Percentiles rank a stretch among this genome's conserved stretches.
These are phyloP conservation scores for Branchipolynoe longqiensis DNA, from an alignment of 2,888 invertebrate genomes.

Conservation along the genomic window DNA sequence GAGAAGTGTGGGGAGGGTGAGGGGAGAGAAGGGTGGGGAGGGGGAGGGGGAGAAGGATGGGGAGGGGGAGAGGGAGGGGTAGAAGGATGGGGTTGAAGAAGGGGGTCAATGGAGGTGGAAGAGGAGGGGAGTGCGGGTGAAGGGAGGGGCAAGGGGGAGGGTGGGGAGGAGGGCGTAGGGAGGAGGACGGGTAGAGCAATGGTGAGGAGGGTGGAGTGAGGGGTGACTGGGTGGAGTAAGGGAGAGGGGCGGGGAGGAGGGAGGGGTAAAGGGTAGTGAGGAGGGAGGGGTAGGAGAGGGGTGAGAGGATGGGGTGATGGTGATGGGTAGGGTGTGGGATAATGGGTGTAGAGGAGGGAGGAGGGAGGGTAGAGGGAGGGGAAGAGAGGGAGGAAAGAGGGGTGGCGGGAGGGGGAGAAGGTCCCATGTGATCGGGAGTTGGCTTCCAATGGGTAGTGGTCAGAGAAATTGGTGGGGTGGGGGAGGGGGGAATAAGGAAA, in stretches of 20 bases:
- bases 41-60: neutral
- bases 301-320: neutral
- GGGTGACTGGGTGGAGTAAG: neutral
- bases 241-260: neutral
- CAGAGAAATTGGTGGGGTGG: too few species aligned
- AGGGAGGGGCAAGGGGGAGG: neutral
- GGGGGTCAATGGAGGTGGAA: too few species aligned
- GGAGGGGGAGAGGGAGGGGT: too few species aligned
- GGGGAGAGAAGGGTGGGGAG: neutral
- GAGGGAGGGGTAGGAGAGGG: neutral
- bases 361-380: neutral
- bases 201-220: neutral
- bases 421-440: too few species aligned
- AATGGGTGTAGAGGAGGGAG: too few species aligned
- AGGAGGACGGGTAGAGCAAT: neutral
- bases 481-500: too few species aligned
- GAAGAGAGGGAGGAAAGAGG: conserved; percentile 19
- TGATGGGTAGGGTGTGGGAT: neutral
- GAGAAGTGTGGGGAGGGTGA: too few species aligned
- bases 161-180: neutral
- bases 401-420: neutral
- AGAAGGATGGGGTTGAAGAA: too few species aligned
- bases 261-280: conserved; percentile 4
- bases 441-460: too few species aligned
- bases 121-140: neutral